Percentiles rank a stretch among this genome's conserved stretches.
Conservation (phyloP, 2,113 vertebrate genomes). For the Danio rerio region GRCz12tu NC_133193.1:10186001-10186500, state of each 20-base stretch:
- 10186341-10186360: slow-evolving; percentile 49
- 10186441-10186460: slow-evolving; percentile 46
- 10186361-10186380: slow-evolving; percentile 56
- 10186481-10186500: slow-evolving; percentile 49
- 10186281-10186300: slow-evolving; percentile 33
- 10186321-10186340: slow-evolving; percentile 40
- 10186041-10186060: not conserved
- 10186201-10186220: slow-evolving; percentile 45
- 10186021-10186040: not conserved
- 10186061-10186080: slow-evolving; percentile 17
- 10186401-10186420: slow-evolving; percentile 45
- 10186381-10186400: slow-evolving; percentile 47
- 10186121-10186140: slow-evolving; percentile 43
- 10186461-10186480: slow-evolving; percentile 48
- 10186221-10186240: not conserved
- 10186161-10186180: slow-evolving; percentile 40
- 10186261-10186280: slow-evolving; percentile 22
- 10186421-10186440: slow-evolving; percentile 50
- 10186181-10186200: slow-evolving; percentile 35
- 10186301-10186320: slow-evolving; percentile 24
- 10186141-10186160: slow-evolving; percentile 26
- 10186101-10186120: slow-evolving; percentile 34
- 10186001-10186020: slow-evolving; percentile 20
- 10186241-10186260: slow-evolving; percentile 36
- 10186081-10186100: not conserved